Evolutionary conservation across 2,888 invertebrate genomes (phyloP), one percentile per base, ranked within the genome.

Genomic region (Amblyjoppa proteus): DNA sequence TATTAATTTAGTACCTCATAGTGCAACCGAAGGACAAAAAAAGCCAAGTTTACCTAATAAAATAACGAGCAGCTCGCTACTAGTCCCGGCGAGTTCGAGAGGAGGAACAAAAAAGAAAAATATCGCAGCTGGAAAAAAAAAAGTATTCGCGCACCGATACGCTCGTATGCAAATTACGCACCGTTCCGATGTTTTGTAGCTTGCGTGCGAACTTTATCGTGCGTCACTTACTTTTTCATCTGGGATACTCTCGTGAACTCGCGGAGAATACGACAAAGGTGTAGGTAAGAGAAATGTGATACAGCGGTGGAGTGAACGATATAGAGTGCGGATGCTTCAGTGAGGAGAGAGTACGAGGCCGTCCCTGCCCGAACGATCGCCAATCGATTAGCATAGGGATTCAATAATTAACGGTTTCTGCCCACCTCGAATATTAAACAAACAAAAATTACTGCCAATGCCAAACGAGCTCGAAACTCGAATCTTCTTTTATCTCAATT

Each of bases 51-150:
- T 80, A 68, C 58, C 31, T 49, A 58, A 84, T 69, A 5, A 31
- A 64, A 31, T 16, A 34, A 76, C 69, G 74, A 84, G 31, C 49
- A 74, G 64, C 73, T 81, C 84, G 84, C 73, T 77, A 38, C 84
- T 84, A 84, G 81, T 84, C 84, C 84, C 77, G 68, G 71, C 51
- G 51, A 13, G 74, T 61, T 66, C 64, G 75, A 20, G 66, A 68
- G 38, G 34, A 20, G 64, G 71, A 28, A 20, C 20, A 0, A 53
- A n/a, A 25, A 7, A 6, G 20, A n/a, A 56, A 64, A n/a, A 1
- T n/a, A 34, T 64, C 64, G 31, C 64, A 64, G 34, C 7, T 64
- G 64, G 34, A 64, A 13, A 13, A 61, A 58, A 9, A 64, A 64
- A 31, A 64, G 64, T n/a, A 64, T 34, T n/a, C 13, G n/a, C 31